phyloP scores from a whole-genome alignment of 2,113 vertebrate species.

The Erythrocebus patas region DNA sequence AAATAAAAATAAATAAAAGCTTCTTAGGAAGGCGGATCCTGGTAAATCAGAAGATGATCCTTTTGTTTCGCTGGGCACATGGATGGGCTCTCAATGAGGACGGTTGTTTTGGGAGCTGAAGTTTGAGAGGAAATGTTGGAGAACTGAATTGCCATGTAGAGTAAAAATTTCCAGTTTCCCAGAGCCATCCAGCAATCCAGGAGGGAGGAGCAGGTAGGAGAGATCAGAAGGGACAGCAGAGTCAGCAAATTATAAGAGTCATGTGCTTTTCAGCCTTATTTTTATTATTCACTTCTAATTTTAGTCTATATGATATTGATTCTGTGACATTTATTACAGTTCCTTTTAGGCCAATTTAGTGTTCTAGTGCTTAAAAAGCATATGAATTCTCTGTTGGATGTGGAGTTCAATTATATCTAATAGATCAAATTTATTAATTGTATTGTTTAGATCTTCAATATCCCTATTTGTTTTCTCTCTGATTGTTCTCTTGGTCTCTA shows the following conservation, averaged over 20 bases:
- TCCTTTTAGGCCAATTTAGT: neutral
- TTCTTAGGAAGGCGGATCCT: neutral
- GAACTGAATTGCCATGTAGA: neutral
- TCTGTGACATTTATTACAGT: neutral
- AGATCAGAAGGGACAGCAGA: neutral
- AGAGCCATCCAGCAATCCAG: neutral
- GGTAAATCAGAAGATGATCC: neutral
- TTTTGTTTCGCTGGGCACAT: neutral
- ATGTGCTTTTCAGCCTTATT: neutral
- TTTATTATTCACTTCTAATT: slow-evolving; percentile 24
- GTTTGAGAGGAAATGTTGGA: neutral
- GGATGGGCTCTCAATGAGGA: neutral
- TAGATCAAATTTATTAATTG: neutral
- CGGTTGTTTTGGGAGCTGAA: neutral
- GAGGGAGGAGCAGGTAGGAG: neutral
- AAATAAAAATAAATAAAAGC: neutral
- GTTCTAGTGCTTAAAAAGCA: neutral
- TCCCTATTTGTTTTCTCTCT: neutral
- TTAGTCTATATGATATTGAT: neutral
- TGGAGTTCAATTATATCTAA: neutral
- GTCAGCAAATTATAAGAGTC: neutral
- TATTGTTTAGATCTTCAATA: neutral
- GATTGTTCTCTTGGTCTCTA: neutral
- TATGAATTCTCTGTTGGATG: neutral
- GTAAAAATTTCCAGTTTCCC: neutral